Conservation (phyloP, 1,140 invertebrate species). For the Phocides pigmalion region DNA sequence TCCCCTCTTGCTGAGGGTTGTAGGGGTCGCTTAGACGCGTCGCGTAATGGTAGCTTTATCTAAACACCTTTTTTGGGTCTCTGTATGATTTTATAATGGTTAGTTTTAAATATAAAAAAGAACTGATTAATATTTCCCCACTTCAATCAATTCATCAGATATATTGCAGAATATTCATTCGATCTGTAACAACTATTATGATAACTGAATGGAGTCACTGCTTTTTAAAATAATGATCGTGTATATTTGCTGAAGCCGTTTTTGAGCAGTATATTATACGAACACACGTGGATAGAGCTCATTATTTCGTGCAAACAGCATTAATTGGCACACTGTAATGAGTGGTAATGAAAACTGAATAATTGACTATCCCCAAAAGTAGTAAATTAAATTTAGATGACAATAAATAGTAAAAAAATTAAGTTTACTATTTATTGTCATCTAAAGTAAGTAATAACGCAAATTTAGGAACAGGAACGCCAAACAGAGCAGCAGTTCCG, state of each 20-base stretch:
- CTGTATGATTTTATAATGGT: too few species aligned
- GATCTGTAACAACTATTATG: too few species aligned
- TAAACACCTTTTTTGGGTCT: too few species aligned
- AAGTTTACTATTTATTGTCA: too few species aligned
- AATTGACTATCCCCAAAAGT: slow-evolving; percentile 1
- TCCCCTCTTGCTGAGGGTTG: too few species aligned
- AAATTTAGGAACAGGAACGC: slow-evolving; percentile 14
- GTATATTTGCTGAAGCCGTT: slow-evolving; percentile 7
- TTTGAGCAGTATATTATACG: slow-evolving; percentile 1
- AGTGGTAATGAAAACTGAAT: slow-evolving; percentile 15
- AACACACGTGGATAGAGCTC: not conserved
- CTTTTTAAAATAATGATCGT: not conserved
- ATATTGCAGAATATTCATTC: too few species aligned
- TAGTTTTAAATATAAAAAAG: too few species aligned
- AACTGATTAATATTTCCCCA: too few species aligned
- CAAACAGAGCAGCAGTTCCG: not conserved
- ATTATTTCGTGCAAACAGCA: slow-evolving; percentile 12
- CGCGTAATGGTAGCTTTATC: too few species aligned
- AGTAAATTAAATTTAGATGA: slow-evolving; percentile 10
- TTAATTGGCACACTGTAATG: slow-evolving; percentile 18
- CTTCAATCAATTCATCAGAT: too few species aligned
- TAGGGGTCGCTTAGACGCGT: too few species aligned
- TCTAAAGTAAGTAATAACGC: slow-evolving; percentile 8
- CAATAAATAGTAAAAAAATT: slow-evolving; percentile 7
- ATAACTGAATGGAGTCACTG: too few species aligned